A percentile compares a stretch with the other conserved stretches of the same genome.
Conservation (phyloP, 1,140 invertebrate species). For the Matsumurasca onukii region DNA sequence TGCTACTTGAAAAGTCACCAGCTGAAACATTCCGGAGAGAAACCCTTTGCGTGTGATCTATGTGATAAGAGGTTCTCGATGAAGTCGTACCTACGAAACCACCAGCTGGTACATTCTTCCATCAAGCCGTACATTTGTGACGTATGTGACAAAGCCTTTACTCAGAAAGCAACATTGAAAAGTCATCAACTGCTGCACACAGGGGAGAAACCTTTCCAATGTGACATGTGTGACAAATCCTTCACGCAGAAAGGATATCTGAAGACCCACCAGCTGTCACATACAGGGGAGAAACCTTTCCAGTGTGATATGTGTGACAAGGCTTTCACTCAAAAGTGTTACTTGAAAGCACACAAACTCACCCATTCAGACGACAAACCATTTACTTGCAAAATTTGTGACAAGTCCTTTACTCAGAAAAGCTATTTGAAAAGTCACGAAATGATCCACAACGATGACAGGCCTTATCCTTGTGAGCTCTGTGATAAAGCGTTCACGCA, state of each 20-base stretch:
- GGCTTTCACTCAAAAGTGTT: conserved; percentile 48
- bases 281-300: conserved; percentile 50
- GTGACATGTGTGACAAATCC: conserved; percentile 51
- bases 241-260: conserved; percentile 37
- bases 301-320: conserved; percentile 55
- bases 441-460: conserved; percentile 42
- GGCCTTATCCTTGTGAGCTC: conserved; percentile 49
- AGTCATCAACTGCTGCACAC: conserved; percentile 36
- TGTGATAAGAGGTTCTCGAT: conserved; percentile 55
- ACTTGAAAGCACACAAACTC: conserved; percentile 40
- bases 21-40: conserved; percentile 47
- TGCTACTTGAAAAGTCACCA: conserved; percentile 39
- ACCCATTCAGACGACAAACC: conserved; percentile 58
- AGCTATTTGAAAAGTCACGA: conserved; percentile 37
- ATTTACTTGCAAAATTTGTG: conserved; percentile 55
- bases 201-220: conserved; percentile 48
- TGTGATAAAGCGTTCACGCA: conserved; percentile 47
- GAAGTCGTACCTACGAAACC: conserved; percentile 40
- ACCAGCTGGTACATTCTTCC: conserved; percentile 55
- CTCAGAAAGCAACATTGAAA: conserved; percentile 38
- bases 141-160: conserved; percentile 50
- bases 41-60: conserved; percentile 52
- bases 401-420: conserved; percentile 42
- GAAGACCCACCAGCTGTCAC: conserved; percentile 41
- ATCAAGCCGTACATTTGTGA: conserved; percentile 60